Conservation (phyloP, 2,113 vertebrate genomes). For the human region GRCh38 chr12:114378001-114378500, state of each 20-base stretch:
- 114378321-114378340: accelerated
- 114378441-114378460: accelerated
- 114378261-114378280: accelerated
- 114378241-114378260: accelerated
- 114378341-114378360: not conserved
- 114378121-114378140: not conserved
- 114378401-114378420: not conserved
- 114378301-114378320: not conserved
- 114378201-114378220: accelerated
- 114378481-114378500: not conserved
- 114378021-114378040: not conserved
- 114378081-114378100: not conserved
- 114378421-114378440: not conserved
- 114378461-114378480: not conserved
- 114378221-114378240: not conserved
- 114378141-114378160: accelerated
- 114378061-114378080: accelerated
- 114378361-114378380: not conserved
- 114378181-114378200: accelerated
- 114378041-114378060: not conserved
- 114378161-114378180: accelerated
- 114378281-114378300: not conserved
- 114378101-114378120: accelerated
- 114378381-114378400: not conserved
- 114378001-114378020: not conserved